Percentiles rank a stretch among this genome's conserved stretches.
phyloP scores from a whole-genome alignment of 30 jellyfish, hydroid and myxozoan genomes.

The Turritopsis dohrnii region DNA sequence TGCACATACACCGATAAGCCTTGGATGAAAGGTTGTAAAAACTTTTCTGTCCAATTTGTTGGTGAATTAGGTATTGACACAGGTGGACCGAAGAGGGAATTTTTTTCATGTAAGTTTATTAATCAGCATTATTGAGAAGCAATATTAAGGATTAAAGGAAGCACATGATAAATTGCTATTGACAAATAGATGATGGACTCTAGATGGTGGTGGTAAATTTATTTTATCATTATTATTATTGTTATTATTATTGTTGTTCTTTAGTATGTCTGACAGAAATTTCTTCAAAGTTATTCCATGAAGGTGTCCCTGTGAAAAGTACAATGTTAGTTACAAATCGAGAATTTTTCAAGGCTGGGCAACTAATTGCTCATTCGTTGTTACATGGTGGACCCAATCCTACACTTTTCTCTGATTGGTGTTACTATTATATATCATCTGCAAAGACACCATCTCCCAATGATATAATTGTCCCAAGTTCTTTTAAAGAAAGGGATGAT shows the following conservation, averaged over 20 bases:
- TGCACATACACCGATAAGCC: background rate
- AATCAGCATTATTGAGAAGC: no score
- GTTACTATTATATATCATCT: background rate
- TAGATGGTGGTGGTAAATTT: background rate
- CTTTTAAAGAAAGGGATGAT: background rate
- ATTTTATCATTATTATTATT: background rate
- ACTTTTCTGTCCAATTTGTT: background rate
- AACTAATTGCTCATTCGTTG: background rate
- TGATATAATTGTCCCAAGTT: background rate
- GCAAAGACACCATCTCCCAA: background rate
- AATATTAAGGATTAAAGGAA: no score
- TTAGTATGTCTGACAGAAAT: constrained; percentile 2
- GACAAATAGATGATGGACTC: background rate
- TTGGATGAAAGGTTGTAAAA: background rate
- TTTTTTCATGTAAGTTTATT: background rate
- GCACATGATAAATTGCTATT: no score
- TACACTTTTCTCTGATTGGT: background rate
- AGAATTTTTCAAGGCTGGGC: background rate
- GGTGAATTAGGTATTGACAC: background rate
- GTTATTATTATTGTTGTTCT: background rate
- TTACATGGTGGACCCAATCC: background rate
- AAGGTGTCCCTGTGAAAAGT: constrained; percentile 7
- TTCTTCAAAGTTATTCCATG: background rate
- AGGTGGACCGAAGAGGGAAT: background rate
- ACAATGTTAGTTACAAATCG: background rate